Conservation (phyloP, 37 sponge, comb jelly and placozoan genomes). For the Chondrosia reniformis region DNA sequence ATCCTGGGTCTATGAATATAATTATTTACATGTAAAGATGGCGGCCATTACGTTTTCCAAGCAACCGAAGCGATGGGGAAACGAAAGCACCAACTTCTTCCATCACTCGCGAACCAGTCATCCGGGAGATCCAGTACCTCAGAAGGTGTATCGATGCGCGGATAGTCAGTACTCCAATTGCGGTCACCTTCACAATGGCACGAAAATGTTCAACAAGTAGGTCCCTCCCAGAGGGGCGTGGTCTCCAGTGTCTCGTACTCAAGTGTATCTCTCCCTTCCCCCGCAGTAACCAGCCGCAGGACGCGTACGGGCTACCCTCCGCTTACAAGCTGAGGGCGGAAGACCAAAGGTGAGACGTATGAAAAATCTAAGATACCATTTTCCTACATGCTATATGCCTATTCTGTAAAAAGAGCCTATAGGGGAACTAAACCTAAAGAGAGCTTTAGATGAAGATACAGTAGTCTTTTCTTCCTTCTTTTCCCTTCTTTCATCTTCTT, state of each 20-base stretch:
- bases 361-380: too few relatives aligned
- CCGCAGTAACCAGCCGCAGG: not conserved
- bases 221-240: not conserved
- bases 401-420: too few relatives aligned
- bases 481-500: too few relatives aligned
- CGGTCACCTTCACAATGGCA: constrained; percentile 30
- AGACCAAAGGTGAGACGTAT: not conserved
- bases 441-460: too few relatives aligned
- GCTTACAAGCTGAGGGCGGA: constrained; percentile 8
- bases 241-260: not conserved
- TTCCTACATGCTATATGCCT: too few relatives aligned
- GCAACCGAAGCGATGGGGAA: constrained; percentile 36
- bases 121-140: constrained; percentile 16
- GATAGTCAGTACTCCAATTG: constrained; percentile 34
- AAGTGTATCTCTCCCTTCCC: not conserved
- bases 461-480: too few relatives aligned
- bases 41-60: constrained; percentile 28
- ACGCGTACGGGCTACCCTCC: not conserved
- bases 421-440: too few relatives aligned
- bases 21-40: constrained; percentile 23
- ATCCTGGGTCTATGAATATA: not conserved
- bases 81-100: constrained; percentile 54
- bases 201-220: constrained; percentile 31
- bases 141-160: constrained; percentile 41
- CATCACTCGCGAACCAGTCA: not conserved